Base-by-base conservation (phyloP, 2,888 invertebrate genomes). In the Boloria euphrosyne region DNA sequence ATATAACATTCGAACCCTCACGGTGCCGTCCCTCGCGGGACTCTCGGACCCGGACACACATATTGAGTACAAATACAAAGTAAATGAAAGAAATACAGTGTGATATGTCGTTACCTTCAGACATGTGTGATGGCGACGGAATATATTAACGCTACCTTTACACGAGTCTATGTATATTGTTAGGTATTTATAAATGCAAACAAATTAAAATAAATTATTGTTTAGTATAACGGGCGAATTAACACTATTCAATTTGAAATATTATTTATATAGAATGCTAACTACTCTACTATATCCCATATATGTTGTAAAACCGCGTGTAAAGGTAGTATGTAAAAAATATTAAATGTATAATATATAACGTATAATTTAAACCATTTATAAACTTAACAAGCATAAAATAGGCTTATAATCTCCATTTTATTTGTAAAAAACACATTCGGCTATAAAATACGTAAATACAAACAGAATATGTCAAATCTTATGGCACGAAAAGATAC, bases 401-500 rank as follows among this genome's bases (percentile, higher is more conserved):
- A 46, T 17, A 10, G 31, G 31, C 10, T 38, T 38, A 38, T 7
- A 38, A 38, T 7, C 14, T 57, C 13, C 6, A 44, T 18, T 4
- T 22, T 3, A 4, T 22, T 4, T 22, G 27, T 27, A 27, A 3
- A 27, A 16, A 46, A 57, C 46, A 27, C 22, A 46, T 22, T 22
- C 46, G 27, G 10, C n/a, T 1, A 57, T 27, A 46, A 13, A 46
- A 31, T 22, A 22, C 31, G 18, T 53, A 53, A 53, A 52, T 38
- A 49, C 31, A 44, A 55, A 46, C 57, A 44, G n/a, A 50, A 18
- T 17, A 38, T 17, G 59, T 59, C 49, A 50, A 58, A 31, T 31
- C 17, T 50, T 38, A 59, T 59, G 59, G 59, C 59, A 61, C 61
- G 16, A 61, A 52, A 59, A 13, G 50, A 31, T 46, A 27, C 51